Base-by-base conservation (phyloP, 2,888 invertebrate genomes). In the Chloromyia formosa region DNA sequence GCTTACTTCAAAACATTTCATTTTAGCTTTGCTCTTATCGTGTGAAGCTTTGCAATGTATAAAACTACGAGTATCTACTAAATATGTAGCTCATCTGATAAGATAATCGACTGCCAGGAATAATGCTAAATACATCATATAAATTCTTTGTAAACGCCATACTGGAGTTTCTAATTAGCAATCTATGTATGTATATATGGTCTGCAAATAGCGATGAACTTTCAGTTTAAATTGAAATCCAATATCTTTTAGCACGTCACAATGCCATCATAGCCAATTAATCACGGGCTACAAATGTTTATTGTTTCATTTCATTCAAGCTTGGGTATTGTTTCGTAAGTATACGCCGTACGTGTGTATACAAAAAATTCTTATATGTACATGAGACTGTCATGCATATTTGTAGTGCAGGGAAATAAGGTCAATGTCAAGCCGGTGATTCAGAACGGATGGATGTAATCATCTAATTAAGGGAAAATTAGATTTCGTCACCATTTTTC, bases 1-100 rank as follows among this genome's bases (percentile, higher is more conserved):
- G 27, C 60, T 60, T 56, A 60, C 58, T 22, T 58, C 58, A 60
- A 14, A 60, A 60, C 22, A 60, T 22, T 23, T 60, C 14, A 60
- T 22, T 60, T 10, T 56, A 56, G 49, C 49, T 49, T 49, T n/a
- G 3, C 12, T 10, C 49, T 49, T 49, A 49, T 49, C 49, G 10
- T 49, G 16, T 5, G 49, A 49, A 3, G 49, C 12, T 49, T 49
- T 49, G 12, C 5, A 1, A 49, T n/a, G 10, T 49, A n/a, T 10
- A 49, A n/a, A 49, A n/a, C n/a, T n/a, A n/a, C n/a, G n/a, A 35
- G 2, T 35, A 35, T 35, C 27, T 35, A 35, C 3, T 35, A 35
- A 4, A 35, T 35, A 49, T 3, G 49, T n/a, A 49, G 16, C 10
- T 3, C 49, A 49, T 49, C 49, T 10, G 49, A 49, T 49, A 49